Evolutionary conservation across 2,888 invertebrate genomes (phyloP), one percentile per base, ranked within the genome.

Genomic region (Criorhina ranunculi): DNA sequence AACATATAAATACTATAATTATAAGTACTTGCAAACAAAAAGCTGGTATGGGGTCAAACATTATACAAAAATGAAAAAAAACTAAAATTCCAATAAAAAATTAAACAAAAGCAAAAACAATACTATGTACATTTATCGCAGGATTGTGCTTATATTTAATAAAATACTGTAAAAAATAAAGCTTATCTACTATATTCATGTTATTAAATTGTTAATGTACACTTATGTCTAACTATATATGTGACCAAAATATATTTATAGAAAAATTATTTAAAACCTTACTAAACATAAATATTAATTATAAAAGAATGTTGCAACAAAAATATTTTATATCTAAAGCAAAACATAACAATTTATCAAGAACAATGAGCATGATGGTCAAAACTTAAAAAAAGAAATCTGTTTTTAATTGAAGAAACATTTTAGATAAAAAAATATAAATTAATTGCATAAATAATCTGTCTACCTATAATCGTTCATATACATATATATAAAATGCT

Each of bases 21-120:
- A 70, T 69, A 57, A 33, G 29, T 53, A 64, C 17, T 73, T 67
- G 29, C 19, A 75, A 79, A 66, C 12, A 60, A 89, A 88, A 89
- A 89, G 91, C 91, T 91, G 91, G 91, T 91, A 91, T 90, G 91
- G 91, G 91, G 91, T 91, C 91, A 91, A 91, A 90, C 89, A 91
- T 59, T 31, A 44, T 64, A 75, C 57, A 76, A 62, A 57, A 60
- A 57, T 51, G 17, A 42, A 70, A 78, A 31, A 29, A 60, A 72
- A 11, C 44, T 59, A 76, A 77, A 80, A 57, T 73, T 70, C 70
- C 69, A 83, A 19, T 70, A 59, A 82, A 57, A 44, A 70, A 40
- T 69, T n/a, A n/a, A n/a, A n/a, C n/a, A n/a, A 51, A 31, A 6
- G 15, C 55, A 79, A 53, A 81, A 66, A 69, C 9, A 62, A 53